phyloP scores from a whole-genome alignment of 2,113 vertebrate species.

The Pungitius pungitius region DNA sequence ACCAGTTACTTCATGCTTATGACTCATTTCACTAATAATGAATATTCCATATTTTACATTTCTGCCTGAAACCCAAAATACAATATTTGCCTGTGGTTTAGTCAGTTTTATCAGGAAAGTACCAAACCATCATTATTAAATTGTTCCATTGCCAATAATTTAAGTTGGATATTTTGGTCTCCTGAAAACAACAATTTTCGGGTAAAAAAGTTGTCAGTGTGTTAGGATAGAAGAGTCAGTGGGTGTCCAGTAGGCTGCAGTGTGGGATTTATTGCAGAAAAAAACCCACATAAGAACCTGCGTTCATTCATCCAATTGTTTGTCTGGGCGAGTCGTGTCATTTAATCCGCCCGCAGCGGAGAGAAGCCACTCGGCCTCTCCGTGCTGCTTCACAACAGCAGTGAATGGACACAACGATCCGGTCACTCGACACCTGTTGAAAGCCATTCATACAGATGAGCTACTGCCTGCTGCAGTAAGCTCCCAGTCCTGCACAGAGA shows the following conservation, averaged over 20 bases:
- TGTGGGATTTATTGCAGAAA: background rate
- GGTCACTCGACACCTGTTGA: constrained; percentile 34
- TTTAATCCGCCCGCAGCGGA: constrained; percentile 29
- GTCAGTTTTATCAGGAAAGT: background rate
- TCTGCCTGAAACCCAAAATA: background rate
- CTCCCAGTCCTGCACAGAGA: background rate
- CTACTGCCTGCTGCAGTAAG: background rate
- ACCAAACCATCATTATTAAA: background rate
- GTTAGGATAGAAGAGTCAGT: background rate
- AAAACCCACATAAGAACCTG: background rate
- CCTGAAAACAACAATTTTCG: background rate
- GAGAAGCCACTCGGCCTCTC: constrained; percentile 6
- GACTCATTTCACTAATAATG: no score
- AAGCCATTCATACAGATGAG: constrained; percentile 15
- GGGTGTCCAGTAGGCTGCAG: background rate
- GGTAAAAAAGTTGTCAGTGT: background rate
- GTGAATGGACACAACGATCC: constrained; percentile 24
- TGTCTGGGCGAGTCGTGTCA: constrained; percentile 42
- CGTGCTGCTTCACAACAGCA: constrained; percentile 34
- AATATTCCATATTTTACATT: background rate
- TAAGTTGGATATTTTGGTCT: background rate
- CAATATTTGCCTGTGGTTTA: background rate
- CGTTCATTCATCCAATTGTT: constrained; percentile 39
- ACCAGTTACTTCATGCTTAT: background rate
- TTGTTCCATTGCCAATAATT: background rate